Evolutionary conservation across 2,888 invertebrate genomes (phyloP).

Genomic region (Nezara viridula): DNA sequence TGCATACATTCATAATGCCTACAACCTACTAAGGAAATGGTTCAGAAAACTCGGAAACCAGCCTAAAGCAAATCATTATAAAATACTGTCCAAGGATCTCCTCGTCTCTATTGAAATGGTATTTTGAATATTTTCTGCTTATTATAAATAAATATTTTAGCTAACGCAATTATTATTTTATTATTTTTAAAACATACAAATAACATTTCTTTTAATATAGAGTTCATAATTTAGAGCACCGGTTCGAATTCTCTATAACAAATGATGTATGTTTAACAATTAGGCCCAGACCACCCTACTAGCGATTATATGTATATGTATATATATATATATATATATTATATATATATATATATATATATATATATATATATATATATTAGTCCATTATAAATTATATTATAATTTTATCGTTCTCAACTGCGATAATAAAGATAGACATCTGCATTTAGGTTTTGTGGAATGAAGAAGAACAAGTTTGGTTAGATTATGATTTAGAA

Average conservation of each 20-base stretch:
- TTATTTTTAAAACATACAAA: no score
- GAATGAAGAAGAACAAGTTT: slow-evolving; percentile 24
- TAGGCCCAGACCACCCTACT: no score
- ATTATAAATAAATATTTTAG: background rate
- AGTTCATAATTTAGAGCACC: no score
- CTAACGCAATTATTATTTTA: no score
- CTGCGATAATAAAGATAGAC: background rate
- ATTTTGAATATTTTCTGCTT: background rate
- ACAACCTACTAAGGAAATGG: slow-evolving; percentile 29
- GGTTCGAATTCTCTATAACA: no score
- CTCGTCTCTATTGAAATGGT: slow-evolving; percentile 49
- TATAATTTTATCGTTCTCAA: background rate
- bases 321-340: no score
- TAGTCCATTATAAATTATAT: no score
- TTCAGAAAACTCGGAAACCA: slow-evolving; percentile 26
- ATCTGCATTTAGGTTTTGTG: slow-evolving; percentile 16
- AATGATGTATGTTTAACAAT: no score
- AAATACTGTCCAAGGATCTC: slow-evolving; percentile 10
- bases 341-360: no score
- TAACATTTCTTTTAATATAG: no score
- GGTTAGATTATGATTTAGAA: slow-evolving; percentile 43
- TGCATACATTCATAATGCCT: slow-evolving; percentile 38
- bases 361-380: no score
- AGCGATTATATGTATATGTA: no score
- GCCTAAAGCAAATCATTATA: slow-evolving; percentile 42